Evolutionary conservation across 2,113 vertebrate species (phyloP), one percentile per base, ranked within the genome.

Genomic region (Athene cunicularia): DNA sequence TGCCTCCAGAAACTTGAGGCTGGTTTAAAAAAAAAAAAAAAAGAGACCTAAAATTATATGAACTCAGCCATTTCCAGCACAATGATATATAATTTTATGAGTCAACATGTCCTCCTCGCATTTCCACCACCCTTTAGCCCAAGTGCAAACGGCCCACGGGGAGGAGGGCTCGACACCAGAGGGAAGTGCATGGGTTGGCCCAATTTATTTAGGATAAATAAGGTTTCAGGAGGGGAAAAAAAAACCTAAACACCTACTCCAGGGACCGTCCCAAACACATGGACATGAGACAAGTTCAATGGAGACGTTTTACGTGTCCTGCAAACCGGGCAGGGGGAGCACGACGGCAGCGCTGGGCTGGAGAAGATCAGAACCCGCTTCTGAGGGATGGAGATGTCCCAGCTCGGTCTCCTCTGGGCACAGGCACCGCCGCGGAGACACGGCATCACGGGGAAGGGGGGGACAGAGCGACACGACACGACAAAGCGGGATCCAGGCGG

Each of bases 61-160:
- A 96, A 94, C n/a, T 71, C 55, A 88, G 58, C 82, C 90, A 88
- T 47, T 96, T 49, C 63, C 82, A 95, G 94, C 90, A 52, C 80
- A 76, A 84, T n/a, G 55, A 85, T 71, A 37, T 73, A 55, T 58
- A 82, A 88, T 94, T 94, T 72, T 4, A 58, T 83, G 85, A 95
- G 90, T 85, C 90, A 82, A 27, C 19, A 4, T 4, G 60, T 59
- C 80, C 62, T 72, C 35, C 91, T 50, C 7, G 56, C 6, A 2
- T 58, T 86, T 58, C 80, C 76, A 76, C 63, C 90, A 73, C 59
- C 80, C 73, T 66, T 71, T 41, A 92, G 72, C 93, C 89, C 95
- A 12, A 53, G 52, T 2, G n/a, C 90, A 41, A 63, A 5, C 6
- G 5, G 95, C 87, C 94, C 94, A 88, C 28, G 6, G 92, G 90